These are phyloP conservation scores for Mycalesis mineus DNA, from an alignment of 2,888 invertebrate genomes.

Conservation along the genomic window DNA sequence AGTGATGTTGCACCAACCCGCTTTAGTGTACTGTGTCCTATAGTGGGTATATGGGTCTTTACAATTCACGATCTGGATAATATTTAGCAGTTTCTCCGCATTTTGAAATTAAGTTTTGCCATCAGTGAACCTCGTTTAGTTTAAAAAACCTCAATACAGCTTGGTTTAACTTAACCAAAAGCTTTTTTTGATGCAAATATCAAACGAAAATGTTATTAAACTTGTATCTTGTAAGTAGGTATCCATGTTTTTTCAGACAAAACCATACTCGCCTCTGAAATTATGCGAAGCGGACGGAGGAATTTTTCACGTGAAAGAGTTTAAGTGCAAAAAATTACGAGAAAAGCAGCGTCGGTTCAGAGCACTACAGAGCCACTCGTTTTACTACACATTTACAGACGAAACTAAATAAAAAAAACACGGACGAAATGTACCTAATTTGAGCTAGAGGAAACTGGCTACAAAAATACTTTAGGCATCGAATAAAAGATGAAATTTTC, in stretches of 20 bases:
- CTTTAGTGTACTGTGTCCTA: no score
- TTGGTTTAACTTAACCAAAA: no score
- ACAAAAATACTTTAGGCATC: neutral
- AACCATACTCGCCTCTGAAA: constrained; percentile 8
- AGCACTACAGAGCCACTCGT: constrained; percentile 15
- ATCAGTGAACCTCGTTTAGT: no score
- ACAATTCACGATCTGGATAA: no score
- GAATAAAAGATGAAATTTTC: neutral
- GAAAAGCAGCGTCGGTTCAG: constrained; percentile 10
- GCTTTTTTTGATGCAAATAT: no score
- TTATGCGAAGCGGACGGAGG: constrained; percentile 3
- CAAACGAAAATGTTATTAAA: no score
- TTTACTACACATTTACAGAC: constrained; percentile 18
- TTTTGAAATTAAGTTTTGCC: no score
- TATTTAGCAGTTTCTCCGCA: no score
- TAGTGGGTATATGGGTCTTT: no score
- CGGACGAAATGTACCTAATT: constrained; percentile 7
- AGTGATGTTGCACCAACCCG: no score
- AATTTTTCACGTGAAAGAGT: constrained; percentile 22
- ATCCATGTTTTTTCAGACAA: neutral
- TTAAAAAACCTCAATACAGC: no score
- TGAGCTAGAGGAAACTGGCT: neutral
- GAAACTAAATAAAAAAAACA: constrained; percentile 15
- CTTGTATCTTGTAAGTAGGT: no score
- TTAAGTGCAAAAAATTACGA: constrained; percentile 23